These are phyloP conservation scores for Agriopis leucophaearia DNA, from an alignment of 2,888 invertebrate species.

Conservation along the genomic window DNA sequence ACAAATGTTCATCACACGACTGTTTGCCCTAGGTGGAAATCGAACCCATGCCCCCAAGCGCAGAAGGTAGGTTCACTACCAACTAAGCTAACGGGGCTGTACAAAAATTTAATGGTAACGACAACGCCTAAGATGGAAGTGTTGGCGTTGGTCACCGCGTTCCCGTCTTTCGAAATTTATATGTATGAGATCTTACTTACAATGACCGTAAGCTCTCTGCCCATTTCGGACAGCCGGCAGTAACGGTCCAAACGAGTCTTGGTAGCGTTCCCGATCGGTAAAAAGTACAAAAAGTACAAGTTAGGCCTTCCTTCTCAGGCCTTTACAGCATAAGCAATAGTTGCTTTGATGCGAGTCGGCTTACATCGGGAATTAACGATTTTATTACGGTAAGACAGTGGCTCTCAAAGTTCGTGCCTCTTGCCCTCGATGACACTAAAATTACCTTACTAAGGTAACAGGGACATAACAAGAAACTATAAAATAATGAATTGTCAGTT, in stretches of 20 bases:
- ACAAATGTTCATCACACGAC: too few relatives aligned
- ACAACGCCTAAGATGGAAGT: background rate
- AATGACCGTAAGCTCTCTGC: constrained; percentile 12
- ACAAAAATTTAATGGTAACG: too few relatives aligned
- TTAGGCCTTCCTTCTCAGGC: constrained; percentile 31
- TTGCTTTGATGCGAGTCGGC: constrained; percentile 36
- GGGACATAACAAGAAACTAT: too few relatives aligned
- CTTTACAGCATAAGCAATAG: constrained; percentile 24
- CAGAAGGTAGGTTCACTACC: too few relatives aligned
- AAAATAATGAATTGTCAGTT: too few relatives aligned
- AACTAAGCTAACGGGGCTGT: too few relatives aligned
- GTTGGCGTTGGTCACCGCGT: too few relatives aligned
- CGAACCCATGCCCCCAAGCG: too few relatives aligned
- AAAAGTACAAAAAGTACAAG: constrained; percentile 34
- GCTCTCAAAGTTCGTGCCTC: constrained; percentile 27
- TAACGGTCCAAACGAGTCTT: constrained; percentile 38
- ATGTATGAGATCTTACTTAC: background rate
- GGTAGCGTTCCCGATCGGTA: constrained; percentile 32
- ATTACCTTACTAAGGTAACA: too few relatives aligned
- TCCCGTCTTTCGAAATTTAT: too few relatives aligned
- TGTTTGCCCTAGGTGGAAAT: too few relatives aligned
- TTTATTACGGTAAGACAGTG: constrained; percentile 45
- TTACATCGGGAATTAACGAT: constrained; percentile 48
- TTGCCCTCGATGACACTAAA: background rate
- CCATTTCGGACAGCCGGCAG: constrained; percentile 23